Evolutionary conservation across 1,140 invertebrate species (phyloP).

Genomic region (Drosophila auraria): DNA sequence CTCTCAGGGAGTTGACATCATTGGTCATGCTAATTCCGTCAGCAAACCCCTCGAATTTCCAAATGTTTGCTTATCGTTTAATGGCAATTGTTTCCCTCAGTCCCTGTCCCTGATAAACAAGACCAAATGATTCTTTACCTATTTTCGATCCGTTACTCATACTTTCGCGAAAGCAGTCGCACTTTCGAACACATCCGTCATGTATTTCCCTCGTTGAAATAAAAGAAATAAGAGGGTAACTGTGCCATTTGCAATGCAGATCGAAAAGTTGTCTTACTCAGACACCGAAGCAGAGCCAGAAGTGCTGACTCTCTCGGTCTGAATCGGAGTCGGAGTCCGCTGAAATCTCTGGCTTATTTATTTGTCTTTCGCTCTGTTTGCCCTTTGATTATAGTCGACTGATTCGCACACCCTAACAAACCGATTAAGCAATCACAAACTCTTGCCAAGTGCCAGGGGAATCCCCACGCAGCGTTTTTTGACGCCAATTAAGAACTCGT

Average conservation of each 20-base stretch:
- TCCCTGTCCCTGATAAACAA: conserved; percentile 26
- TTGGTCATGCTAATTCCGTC: conserved; percentile 49
- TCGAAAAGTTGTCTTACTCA: conserved; percentile 36
- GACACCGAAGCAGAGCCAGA: neutral
- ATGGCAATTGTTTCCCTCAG: conserved; percentile 28
- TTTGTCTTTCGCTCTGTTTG: conserved; percentile 17
- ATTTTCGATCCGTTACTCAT: conserved; percentile 61
- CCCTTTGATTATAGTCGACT: conserved; percentile 36
- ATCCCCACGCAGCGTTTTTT: conserved; percentile 19
- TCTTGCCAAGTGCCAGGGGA: neutral
- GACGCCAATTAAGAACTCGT: conserved; percentile 36
- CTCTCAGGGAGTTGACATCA: conserved; percentile 62
- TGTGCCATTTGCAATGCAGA: conserved; percentile 16
- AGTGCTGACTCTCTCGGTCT: conserved; percentile 20
- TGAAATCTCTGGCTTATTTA: conserved; percentile 18
- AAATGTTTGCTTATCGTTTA: conserved; percentile 68
- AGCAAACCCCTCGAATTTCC: conserved; percentile 15
- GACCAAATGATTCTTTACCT: conserved; percentile 45
- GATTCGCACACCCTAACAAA: conserved; percentile 17
- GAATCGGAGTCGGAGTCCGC: conserved; percentile 15
- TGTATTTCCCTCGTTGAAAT: conserved; percentile 8
- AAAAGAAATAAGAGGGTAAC: neutral
- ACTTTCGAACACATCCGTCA: conserved; percentile 20
- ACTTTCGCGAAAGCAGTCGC: conserved; percentile 20
- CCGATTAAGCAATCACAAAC: conserved; percentile 24